These are phyloP conservation scores for Meles meles DNA, from an alignment of 2,113 vertebrate species.

Conservation along the genomic window DNA sequence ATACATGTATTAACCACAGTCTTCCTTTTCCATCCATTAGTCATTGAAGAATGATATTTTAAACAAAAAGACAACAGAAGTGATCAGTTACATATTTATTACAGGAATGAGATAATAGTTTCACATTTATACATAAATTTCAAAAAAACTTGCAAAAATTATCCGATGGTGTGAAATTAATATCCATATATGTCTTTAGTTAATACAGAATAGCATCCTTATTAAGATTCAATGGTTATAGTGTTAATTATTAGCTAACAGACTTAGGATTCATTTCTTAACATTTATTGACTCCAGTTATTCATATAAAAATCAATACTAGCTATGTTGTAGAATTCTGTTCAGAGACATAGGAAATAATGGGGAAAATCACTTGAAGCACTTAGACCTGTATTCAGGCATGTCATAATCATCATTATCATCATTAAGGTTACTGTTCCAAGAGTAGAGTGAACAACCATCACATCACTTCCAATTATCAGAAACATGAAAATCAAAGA, in stretches of 20 bases:
- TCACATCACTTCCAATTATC: background rate
- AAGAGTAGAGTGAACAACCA: background rate
- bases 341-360: background rate
- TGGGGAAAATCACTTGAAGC: background rate
- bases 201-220: background rate
- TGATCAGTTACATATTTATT: background rate
- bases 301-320: background rate
- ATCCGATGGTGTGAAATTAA: background rate
- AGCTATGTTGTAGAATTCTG: background rate
- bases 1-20: background rate
- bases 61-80: background rate
- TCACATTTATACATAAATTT: background rate
- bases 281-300: background rate
- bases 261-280: background rate
- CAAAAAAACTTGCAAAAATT: background rate
- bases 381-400: background rate
- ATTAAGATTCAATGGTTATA: background rate
- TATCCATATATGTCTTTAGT: background rate
- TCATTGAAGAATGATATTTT: background rate
- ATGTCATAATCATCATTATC: background rate
- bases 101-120: background rate
- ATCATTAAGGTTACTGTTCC: no score
- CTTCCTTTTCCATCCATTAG: background rate
- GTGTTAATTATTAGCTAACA: background rate
- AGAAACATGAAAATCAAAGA: background rate